A percentile compares a stretch with the other conserved stretches of the same genome.
Evolutionary conservation across 2,797 vertebrate genomes (phyloP).

Genomic region (Muscicapa striata): DNA sequence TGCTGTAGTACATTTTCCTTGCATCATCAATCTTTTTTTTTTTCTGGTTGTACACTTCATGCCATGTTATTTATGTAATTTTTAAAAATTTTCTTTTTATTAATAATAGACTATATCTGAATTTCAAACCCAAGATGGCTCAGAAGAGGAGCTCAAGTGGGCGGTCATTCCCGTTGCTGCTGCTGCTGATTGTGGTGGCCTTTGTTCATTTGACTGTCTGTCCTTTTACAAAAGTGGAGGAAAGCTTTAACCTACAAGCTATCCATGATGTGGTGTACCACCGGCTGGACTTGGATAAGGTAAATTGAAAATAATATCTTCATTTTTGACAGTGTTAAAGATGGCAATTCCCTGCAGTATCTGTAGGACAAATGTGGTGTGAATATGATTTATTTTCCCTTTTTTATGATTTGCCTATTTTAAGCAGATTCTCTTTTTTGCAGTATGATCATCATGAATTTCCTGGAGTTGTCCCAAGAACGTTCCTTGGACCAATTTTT

Average conservation of each 20-base stretch:
- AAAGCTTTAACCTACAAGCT: slow-evolving; percentile 96
- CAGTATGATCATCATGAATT: slow-evolving; percentile 97
- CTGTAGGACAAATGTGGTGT: not conserved
- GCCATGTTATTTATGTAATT: not conserved
- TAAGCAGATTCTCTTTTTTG: slow-evolving; percentile 8
- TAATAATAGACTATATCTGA: not conserved
- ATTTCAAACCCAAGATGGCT: slow-evolving; percentile 77
- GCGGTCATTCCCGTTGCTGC: slow-evolving; percentile 63
- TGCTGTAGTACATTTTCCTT: not conserved
- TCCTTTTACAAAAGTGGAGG: slow-evolving; percentile 96
- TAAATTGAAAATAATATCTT: slow-evolving; percentile 46
- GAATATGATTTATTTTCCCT: not conserved
- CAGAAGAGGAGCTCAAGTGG: slow-evolving; percentile 73
- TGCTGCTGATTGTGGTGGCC: slow-evolving; percentile 77
- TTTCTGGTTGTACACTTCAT: not conserved
- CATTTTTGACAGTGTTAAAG: not conserved
- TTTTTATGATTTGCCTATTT: not conserved
- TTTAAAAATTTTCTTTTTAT: not conserved
- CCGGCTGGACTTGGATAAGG: slow-evolving; percentile 86
- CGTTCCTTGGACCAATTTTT: slow-evolving; percentile 90
- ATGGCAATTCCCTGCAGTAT: not conserved
- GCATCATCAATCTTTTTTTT: not conserved
- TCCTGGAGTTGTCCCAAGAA: slow-evolving; percentile 94
- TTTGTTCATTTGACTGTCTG: slow-evolving; percentile 85
- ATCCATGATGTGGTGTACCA: slow-evolving; percentile 91